Conservation (phyloP, 1,140 invertebrate species). For the Papilio glaucus region DNA sequence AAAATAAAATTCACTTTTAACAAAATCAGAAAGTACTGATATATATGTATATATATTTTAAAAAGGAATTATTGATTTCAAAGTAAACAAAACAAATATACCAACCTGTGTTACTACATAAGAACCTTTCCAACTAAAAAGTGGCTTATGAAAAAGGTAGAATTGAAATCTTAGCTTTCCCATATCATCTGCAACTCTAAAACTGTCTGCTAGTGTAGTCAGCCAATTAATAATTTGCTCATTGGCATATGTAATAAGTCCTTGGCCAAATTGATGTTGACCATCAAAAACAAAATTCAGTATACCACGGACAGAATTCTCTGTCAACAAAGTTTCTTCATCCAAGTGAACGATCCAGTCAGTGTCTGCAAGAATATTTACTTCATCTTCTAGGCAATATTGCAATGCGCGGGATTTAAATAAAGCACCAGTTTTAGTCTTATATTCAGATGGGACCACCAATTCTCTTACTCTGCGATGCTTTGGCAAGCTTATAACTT, state of each 20-base stretch:
- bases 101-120: constrained; percentile 97
- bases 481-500: constrained; percentile 89
- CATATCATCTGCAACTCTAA: constrained; percentile 98
- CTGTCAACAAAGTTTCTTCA: constrained; percentile 97
- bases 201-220: constrained; percentile 97
- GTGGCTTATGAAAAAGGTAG: constrained; percentile 95
- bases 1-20: no score
- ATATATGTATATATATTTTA: no score
- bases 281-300: constrained; percentile 98
- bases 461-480: constrained; percentile 91
- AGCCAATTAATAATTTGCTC: constrained; percentile 98
- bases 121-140: constrained; percentile 99
- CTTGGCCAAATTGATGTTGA: constrained; percentile 98
- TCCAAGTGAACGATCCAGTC: constrained; percentile 99
- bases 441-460: constrained; percentile 93
- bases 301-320: constrained; percentile 95
- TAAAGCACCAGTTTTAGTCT: constrained; percentile 94
- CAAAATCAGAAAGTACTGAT: no score
- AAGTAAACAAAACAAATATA: constrained; percentile 58
- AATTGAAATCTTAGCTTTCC: constrained; percentile 97
- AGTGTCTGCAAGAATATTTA: constrained; percentile 93
- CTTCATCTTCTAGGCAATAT: constrained; percentile 96
- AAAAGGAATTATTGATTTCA: no score
- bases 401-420: constrained; percentile 98
- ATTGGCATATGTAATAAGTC: constrained; percentile 98